These are phyloP conservation scores for Alloplasta piceator DNA, from an alignment of 2,888 invertebrate genomes.

Conservation along the genomic window DNA sequence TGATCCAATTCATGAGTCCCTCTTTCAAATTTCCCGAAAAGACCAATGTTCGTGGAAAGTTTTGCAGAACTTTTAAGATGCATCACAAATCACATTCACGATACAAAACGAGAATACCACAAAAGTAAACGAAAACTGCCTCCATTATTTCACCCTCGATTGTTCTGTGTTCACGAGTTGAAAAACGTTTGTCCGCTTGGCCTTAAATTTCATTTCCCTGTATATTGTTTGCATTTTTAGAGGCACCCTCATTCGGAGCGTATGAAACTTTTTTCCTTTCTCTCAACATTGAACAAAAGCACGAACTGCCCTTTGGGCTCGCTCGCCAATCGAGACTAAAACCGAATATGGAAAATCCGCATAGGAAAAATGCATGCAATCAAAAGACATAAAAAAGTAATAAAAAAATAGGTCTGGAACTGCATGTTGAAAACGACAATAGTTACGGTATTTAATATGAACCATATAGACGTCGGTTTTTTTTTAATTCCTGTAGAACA, in stretches of 20 bases:
- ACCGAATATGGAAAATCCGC: conserved; percentile 5
- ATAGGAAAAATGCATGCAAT: conserved; percentile 31
- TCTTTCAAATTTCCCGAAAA: neutral
- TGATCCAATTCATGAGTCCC: neutral
- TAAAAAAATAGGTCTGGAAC: conserved; percentile 14
- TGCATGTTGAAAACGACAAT: conserved; percentile 14
- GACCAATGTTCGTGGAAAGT: neutral
- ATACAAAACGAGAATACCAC: neutral
- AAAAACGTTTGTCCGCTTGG: conserved; percentile 21
- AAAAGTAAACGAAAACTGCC: conserved; percentile 8
- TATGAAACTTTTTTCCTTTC: conserved; percentile 41
- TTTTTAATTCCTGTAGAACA: too few species aligned
- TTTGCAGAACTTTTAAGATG: neutral
- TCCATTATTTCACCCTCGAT: neutral
- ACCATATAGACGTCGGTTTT: too few species aligned
- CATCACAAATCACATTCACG: neutral
- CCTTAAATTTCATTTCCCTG: conserved; percentile 29
- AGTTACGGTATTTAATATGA: conserved; percentile 5
- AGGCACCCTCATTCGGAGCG: conserved; percentile 6
- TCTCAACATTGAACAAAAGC: conserved; percentile 30
- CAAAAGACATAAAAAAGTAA: conserved; percentile 11
- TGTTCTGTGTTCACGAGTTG: conserved; percentile 17
- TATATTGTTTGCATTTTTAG: conserved; percentile 24
- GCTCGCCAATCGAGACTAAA: neutral
- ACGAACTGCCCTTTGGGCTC: neutral